phyloP scores from a whole-genome alignment of 2,888 invertebrate genomes.

The Dolichomitus sp. region DNA sequence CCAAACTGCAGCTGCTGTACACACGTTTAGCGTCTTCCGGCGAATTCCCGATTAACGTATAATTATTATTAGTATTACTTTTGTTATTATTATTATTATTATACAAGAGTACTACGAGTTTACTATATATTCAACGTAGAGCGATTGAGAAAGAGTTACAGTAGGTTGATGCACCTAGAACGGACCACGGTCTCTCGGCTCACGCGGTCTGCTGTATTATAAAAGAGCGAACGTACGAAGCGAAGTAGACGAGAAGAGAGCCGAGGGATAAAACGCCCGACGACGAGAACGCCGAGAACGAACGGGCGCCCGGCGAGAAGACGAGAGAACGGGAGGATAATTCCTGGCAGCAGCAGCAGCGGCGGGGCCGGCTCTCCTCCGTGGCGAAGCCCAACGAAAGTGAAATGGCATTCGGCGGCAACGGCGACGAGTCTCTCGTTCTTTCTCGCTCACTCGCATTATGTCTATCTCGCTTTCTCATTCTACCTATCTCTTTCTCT shows the following conservation, averaged over 20 bases:
- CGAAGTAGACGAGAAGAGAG: slow-evolving; percentile 75
- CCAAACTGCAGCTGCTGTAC: not conserved
- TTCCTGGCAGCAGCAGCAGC: slow-evolving; percentile 64
- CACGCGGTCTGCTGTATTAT: slow-evolving; percentile 26
- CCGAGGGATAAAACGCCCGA: slow-evolving; percentile 42
- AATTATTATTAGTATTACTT: not conserved
- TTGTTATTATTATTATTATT: not conserved
- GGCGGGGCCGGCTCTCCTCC: slow-evolving; percentile 79
- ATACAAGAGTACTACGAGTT: slow-evolving; percentile 6
- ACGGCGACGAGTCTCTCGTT: slow-evolving; percentile 48
- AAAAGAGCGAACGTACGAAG: slow-evolving; percentile 72
- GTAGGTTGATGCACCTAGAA: slow-evolving; percentile 36
- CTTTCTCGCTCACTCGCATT: slow-evolving; percentile 1
- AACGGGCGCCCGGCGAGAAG: slow-evolving; percentile 73
- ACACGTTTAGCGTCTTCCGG: slow-evolving; percentile 29
- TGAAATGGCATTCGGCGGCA: slow-evolving; percentile 85
- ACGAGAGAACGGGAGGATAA: slow-evolving; percentile 68
- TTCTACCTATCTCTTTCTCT: no score
- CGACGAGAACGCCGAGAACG: slow-evolving; percentile 68
- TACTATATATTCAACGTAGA: not conserved
- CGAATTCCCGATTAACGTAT: not conserved
- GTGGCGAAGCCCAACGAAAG: slow-evolving; percentile 86
- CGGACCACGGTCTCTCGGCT: slow-evolving; percentile 17
- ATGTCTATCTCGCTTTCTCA: slow-evolving; percentile 30
- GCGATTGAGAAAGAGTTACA: slow-evolving; percentile 6